phyloP scores from a whole-genome alignment of 2,113 vertebrate species.

The Haliaeetus leucogaster region DNA sequence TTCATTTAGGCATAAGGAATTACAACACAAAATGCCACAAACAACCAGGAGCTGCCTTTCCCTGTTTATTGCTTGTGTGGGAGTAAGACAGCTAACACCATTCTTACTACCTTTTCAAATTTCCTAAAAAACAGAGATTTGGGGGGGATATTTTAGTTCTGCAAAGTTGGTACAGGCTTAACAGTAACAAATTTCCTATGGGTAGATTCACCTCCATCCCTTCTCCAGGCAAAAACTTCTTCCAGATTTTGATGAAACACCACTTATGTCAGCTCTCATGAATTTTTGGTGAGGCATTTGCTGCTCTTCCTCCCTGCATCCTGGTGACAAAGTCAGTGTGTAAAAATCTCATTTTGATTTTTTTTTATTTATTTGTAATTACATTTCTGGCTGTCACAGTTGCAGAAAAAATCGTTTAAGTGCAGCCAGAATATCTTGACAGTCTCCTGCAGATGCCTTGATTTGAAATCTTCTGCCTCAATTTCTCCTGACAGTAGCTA shows the following conservation, averaged over 20 bases:
- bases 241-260: background rate
- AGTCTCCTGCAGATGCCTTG: background rate
- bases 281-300: background rate
- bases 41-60: background rate
- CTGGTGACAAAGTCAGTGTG: background rate
- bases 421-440: background rate
- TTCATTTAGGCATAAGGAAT: background rate
- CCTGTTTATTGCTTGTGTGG: background rate
- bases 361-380: background rate
- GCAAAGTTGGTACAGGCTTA: background rate
- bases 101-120: background rate
- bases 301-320: background rate
- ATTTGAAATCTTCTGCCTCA: background rate
- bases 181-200: background rate
- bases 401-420: background rate
- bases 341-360: background rate
- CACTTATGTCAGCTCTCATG: background rate
- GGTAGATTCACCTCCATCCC: background rate
- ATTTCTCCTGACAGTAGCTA: background rate
- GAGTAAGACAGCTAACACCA: background rate
- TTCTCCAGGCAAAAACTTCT: background rate
- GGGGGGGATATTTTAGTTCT: background rate
- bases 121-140: background rate
- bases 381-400: background rate
- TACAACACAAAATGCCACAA: background rate